Evolutionary conservation across 2,888 invertebrate species (phyloP).

Genomic region (Lissonota sp.): DNA sequence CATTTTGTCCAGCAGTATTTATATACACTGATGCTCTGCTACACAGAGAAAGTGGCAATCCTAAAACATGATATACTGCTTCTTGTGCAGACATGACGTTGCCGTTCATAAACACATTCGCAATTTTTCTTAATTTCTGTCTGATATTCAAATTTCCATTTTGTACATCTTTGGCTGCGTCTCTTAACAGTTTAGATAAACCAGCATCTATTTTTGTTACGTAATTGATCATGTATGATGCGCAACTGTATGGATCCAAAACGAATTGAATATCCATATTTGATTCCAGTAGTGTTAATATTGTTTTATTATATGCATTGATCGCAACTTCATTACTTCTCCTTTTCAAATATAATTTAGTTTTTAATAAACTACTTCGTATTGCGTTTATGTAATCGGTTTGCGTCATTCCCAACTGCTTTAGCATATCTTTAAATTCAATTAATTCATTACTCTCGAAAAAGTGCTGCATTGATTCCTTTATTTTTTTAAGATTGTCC

Average conservation of each 20-base stretch:
- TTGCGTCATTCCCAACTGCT: too few species aligned
- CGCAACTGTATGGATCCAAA: constrained; percentile 52
- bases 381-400: too few species aligned
- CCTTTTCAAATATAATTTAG: constrained; percentile 35
- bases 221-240: constrained; percentile 59
- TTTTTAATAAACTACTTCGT: background rate
- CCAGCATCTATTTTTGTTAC: constrained; percentile 58
- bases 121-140: constrained; percentile 65
- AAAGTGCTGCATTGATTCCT: too few species aligned
- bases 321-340: constrained; percentile 49
- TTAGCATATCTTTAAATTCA: too few species aligned
- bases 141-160: constrained; percentile 59
- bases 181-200: constrained; percentile 53
- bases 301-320: too few species aligned
- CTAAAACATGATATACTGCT: constrained; percentile 67
- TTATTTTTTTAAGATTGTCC: too few species aligned
- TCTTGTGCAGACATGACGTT: constrained; percentile 69
- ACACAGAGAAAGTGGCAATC: constrained; percentile 64
- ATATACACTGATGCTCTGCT: constrained; percentile 64
- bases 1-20: constrained; percentile 54
- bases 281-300: too few species aligned
- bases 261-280: too few species aligned
- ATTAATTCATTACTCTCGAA: too few species aligned
- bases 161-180: constrained; percentile 63
- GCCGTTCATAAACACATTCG: constrained; percentile 66